Evolutionary conservation across 2,113 vertebrate genomes (phyloP), one percentile per base, ranked within the genome.

Genomic region (Cryptotis parvus): DNA sequence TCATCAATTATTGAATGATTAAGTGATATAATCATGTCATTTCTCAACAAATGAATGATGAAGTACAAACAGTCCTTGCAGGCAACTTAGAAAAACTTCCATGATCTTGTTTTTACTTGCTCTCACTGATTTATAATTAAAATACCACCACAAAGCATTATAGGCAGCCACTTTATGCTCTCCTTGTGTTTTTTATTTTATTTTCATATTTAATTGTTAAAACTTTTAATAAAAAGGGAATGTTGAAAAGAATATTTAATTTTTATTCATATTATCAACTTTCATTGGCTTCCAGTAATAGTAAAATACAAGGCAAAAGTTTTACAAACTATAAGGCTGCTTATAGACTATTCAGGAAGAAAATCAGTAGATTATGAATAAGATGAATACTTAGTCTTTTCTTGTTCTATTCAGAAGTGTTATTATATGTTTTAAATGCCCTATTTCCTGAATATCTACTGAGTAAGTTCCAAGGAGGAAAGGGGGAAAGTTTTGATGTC

Each of bases 1-100:
- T 22, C 58, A 92, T 94, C 80, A 92, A 65, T 92, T 95, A 81
- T 26, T 45, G 16, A 45, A 91, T 76, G 66, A 94, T 73, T 92
- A 77, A 89, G 73, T 87, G 65, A 77, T 85, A 43, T 18, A 22
- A 63, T 31, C 52, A 37, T 65, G 12, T 66, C 87, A 72, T 91
- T 90, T 88, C 61, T 92, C 45, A 29, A 26, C 33, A 6, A 94
- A 43, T 74, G 22, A 31, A 61, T 70, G n/a, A 37, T 52, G 31
- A 77, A 35, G 9, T 82, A 80, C 0, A 41, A 78, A 45, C 4
- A 80, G 20, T 39, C 10, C 39, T 84, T 77, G 15, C 9, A 63
- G 70, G n/a, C 89, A 87, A 29, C 4, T 45, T 89, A 72, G 75
- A 41, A 29, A 83, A 80, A 90, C 41, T 16, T 4, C 39, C 81